Percentiles rank a stretch among this genome's conserved stretches.
Conservation (phyloP, 2,797 vertebrate species). For the Agapornis canus region DNA sequence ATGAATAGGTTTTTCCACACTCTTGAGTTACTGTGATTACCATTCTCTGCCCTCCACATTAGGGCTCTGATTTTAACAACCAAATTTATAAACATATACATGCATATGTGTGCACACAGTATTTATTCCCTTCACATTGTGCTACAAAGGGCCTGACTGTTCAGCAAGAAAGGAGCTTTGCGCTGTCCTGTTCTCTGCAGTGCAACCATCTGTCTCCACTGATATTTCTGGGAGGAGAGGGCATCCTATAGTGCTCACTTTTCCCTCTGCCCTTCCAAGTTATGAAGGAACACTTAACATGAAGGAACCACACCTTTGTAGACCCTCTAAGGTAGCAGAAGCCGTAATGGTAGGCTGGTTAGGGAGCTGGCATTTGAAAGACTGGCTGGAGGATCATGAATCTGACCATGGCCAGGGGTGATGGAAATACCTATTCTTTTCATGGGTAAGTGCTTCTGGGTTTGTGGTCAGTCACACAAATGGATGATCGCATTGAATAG, state of each 20-base stretch:
- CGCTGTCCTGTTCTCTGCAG: rapidly evolving
- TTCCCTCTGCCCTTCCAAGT: neutral
- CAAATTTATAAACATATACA: rapidly evolving
- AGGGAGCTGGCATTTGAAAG: neutral
- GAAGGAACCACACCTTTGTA: rapidly evolving
- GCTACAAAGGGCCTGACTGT: neutral
- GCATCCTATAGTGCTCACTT: rapidly evolving
- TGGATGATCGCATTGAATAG: rapidly evolving
- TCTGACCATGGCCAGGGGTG: neutral
- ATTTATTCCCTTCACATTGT: rapidly evolving
- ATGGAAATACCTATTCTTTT: neutral
- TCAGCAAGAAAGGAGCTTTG: neutral
- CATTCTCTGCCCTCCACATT: neutral
- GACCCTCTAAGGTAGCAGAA: neutral
- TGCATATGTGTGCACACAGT: rapidly evolving
- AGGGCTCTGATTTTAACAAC: neutral
- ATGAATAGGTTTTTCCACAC: neutral
- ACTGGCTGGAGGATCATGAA: neutral
- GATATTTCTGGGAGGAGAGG: neutral
- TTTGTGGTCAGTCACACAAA: neutral
- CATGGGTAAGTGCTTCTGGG: neutral
- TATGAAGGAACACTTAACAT: rapidly evolving
- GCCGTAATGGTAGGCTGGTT: rapidly evolving
- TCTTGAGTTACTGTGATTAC: neutral
- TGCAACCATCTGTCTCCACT: rapidly evolving